Evolutionary conservation across 2,113 vertebrate genomes (phyloP).

Genomic region (Notothenia rossii): DNA sequence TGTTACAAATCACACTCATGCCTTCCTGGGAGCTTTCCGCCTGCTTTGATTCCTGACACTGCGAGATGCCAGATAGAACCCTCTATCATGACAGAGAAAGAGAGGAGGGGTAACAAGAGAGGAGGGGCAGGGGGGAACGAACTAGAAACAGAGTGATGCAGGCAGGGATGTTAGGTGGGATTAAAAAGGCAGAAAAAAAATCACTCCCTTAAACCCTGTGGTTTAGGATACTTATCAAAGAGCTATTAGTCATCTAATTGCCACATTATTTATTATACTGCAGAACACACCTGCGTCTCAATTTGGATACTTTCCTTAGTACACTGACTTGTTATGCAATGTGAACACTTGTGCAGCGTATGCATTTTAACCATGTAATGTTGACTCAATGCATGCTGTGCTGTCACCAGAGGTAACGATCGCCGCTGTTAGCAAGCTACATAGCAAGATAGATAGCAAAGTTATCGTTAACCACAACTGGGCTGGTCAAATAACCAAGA

Average conservation of each 20-base stretch:
- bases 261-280: background rate
- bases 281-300: background rate
- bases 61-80: conserved; percentile 45
- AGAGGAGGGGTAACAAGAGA: conserved; percentile 27
- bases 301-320: background rate
- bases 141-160: conserved; percentile 2
- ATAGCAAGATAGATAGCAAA: too few relatives aligned
- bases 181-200: background rate
- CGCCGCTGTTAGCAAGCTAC: too few relatives aligned
- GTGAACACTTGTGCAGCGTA: too few relatives aligned
- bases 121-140: background rate
- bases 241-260: conserved; percentile 48
- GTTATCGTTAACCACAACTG: too few relatives aligned
- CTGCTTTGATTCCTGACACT: conserved; percentile 66
- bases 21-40: conserved; percentile 57
- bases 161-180: background rate
- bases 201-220: background rate
- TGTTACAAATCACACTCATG: conserved; percentile 43
- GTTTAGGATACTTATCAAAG: conserved; percentile 15
- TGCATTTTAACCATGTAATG: too few relatives aligned
- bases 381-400: too few relatives aligned
- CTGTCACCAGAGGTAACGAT: too few relatives aligned
- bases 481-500: too few relatives aligned
- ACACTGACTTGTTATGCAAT: too few relatives aligned
- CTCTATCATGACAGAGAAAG: conserved; percentile 23